These are phyloP conservation scores for Lycaena phlaeas DNA, from an alignment of 2,888 invertebrate genomes.

Conservation along the genomic window DNA sequence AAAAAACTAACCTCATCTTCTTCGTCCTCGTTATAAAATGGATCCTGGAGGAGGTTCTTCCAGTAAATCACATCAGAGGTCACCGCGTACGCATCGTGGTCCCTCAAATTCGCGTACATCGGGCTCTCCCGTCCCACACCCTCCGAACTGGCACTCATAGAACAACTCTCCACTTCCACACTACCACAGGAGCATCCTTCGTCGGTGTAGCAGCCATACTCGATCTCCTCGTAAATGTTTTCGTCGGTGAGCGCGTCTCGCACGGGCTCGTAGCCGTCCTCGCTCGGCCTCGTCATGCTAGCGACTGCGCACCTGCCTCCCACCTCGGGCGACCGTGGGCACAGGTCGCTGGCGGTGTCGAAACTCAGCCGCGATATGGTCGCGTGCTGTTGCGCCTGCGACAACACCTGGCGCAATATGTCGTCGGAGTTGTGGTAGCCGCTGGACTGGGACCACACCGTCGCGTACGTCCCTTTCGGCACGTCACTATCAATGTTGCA, in stretches of 20 bases:
- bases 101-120: slow-evolving; percentile 58
- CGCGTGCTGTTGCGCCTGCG: slow-evolving; percentile 43
- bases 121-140: slow-evolving; percentile 58
- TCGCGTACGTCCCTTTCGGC: slow-evolving; percentile 43
- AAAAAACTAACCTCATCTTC: slow-evolving; percentile 67
- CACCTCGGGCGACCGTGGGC: slow-evolving; percentile 52
- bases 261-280: slow-evolving; percentile 63
- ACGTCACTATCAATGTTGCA: slow-evolving; percentile 41
- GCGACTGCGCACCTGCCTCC: slow-evolving; percentile 64
- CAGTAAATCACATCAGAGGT: slow-evolving; percentile 68
- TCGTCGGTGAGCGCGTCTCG: slow-evolving; percentile 59
- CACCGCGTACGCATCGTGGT: slow-evolving; percentile 61
- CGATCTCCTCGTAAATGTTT: slow-evolving; percentile 66
- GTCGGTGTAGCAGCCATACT: slow-evolving; percentile 53
- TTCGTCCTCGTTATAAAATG: slow-evolving; percentile 68
- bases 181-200: slow-evolving; percentile 64
- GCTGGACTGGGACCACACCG: slow-evolving; percentile 57
- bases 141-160: slow-evolving; percentile 59
- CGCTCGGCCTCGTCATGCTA: slow-evolving; percentile 57
- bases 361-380: slow-evolving; percentile 51
- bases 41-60: slow-evolving; percentile 63
- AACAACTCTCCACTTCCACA: slow-evolving; percentile 61
- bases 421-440: slow-evolving; percentile 63
- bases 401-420: slow-evolving; percentile 45
- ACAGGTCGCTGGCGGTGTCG: slow-evolving; percentile 52